These are phyloP conservation scores for Meteorus cinctellus DNA, from an alignment of 2,888 invertebrate species.

Conservation along the genomic window DNA sequence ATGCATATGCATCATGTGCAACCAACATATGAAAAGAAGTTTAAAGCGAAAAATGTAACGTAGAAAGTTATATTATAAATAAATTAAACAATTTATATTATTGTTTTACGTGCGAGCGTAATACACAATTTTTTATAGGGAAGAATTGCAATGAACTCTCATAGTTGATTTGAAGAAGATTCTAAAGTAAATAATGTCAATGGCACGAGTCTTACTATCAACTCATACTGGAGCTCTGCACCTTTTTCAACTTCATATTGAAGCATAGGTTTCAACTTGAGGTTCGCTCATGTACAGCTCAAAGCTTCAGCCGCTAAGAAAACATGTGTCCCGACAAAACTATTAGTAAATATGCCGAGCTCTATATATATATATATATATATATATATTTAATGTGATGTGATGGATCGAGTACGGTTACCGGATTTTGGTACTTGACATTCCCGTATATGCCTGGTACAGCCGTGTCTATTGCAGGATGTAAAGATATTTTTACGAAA, in stretches of 20 bases:
- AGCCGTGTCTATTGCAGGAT: too few relatives aligned
- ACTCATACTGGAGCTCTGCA: too few relatives aligned
- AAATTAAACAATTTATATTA: not conserved
- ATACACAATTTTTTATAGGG: too few relatives aligned
- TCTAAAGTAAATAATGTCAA: too few relatives aligned
- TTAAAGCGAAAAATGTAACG: constrained; percentile 26
- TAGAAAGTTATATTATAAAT: not conserved
- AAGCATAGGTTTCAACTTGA: too few relatives aligned
- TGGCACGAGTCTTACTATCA: too few relatives aligned
- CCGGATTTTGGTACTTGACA: constrained; percentile 27
- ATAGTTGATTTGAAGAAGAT: too few relatives aligned
- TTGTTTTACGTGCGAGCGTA: too few relatives aligned
- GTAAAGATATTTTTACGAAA: too few relatives aligned
- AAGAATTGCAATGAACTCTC: too few relatives aligned
- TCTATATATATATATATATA: constrained; percentile 39
- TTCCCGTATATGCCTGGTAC: not conserved
- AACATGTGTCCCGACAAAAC: constrained; percentile 64
- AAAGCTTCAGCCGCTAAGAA: not conserved
- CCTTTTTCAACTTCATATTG: too few relatives aligned
- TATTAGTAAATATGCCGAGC: constrained; percentile 56
- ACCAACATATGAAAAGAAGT: constrained; percentile 18
- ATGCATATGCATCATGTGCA: constrained; percentile 25
- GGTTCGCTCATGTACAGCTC: too few relatives aligned
- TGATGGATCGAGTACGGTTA: not conserved
- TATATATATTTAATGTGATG: constrained; percentile 23